Conservation (phyloP, 92 coral and sea anemone species). For the Desmophyllum pertusum region DNA sequence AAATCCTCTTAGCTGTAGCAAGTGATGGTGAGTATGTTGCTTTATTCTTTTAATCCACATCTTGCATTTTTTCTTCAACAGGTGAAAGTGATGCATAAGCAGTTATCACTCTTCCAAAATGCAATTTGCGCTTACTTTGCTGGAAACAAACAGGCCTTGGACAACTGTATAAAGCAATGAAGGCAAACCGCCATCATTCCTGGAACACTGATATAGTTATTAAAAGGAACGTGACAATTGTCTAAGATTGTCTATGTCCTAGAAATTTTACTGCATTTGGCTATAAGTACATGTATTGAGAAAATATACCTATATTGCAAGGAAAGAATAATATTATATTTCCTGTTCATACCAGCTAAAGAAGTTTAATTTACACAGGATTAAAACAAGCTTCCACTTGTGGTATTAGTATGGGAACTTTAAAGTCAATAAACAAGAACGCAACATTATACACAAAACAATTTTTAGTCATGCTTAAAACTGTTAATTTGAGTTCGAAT, state of each 20-base stretch:
- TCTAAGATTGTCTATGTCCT: too few species aligned
- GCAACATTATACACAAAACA: too few species aligned
- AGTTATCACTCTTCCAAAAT: conserved; percentile 92
- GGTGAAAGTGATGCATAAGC: conserved; percentile 99
- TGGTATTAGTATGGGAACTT: too few species aligned
- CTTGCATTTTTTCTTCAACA: conserved; percentile 17
- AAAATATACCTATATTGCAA: not conserved
- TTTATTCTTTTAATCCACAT: not conserved
- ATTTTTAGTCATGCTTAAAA: too few species aligned
- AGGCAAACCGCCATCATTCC: conserved; percentile 77
- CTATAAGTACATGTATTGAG: not conserved
- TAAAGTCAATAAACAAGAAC: too few species aligned
- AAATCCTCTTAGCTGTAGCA: not conserved
- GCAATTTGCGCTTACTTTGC: conserved; percentile 98
- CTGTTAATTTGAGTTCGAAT: too few species aligned
- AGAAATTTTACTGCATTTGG: not conserved
- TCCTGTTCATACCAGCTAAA: not conserved
- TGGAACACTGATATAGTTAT: conserved; percentile 66
- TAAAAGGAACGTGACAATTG: too few species aligned
- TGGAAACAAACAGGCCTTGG: conserved; percentile 95
- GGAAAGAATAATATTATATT: not conserved
- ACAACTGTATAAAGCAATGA: conserved; percentile 85
- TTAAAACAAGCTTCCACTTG: too few species aligned
- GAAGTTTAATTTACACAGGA: not conserved
- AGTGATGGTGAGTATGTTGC: not conserved